These are phyloP conservation scores for Stictonetta naevosa DNA, from an alignment of 2,113 vertebrate species.

Conservation along the genomic window DNA sequence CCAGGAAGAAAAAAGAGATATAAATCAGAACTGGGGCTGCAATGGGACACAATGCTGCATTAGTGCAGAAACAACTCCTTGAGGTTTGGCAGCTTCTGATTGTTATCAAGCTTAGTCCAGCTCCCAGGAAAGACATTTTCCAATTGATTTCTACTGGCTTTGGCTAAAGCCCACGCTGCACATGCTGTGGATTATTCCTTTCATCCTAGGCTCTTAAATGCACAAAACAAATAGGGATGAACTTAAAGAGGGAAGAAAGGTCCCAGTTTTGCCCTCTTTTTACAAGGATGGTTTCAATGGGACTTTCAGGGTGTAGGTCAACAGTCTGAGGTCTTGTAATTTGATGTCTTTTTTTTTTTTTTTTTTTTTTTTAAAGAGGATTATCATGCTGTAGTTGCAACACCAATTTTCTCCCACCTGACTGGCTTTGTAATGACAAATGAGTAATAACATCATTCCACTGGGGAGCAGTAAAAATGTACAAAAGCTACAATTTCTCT, in stretches of 20 bases:
- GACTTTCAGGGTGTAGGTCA: neutral
- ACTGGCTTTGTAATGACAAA: neutral
- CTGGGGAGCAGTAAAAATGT: neutral
- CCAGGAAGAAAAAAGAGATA: neutral
- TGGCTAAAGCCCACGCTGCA: neutral
- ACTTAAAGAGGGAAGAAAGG: neutral
- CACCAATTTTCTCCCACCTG: neutral
- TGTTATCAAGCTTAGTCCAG: neutral
- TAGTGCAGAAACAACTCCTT: neutral
- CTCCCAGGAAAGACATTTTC: neutral
- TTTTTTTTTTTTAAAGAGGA: no score
- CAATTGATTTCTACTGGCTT: neutral
- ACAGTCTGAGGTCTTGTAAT: neutral
- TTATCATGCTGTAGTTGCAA: neutral
- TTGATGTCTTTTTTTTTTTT: neutral
- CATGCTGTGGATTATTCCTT: neutral
- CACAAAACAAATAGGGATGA: neutral
- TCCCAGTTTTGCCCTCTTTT: neutral
- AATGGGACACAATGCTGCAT: neutral
- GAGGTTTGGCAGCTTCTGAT: neutral
- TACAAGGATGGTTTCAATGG: neutral
- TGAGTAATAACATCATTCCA: neutral
- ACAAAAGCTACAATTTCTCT: neutral
- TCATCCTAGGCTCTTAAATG: neutral
- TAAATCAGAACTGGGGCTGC: neutral